Percentiles rank a stretch among this genome's conserved stretches.
These are phyloP conservation scores for Fukomys damarensis DNA, from an alignment of 2,113 vertebrate species.

Conservation along the genomic window DNA sequence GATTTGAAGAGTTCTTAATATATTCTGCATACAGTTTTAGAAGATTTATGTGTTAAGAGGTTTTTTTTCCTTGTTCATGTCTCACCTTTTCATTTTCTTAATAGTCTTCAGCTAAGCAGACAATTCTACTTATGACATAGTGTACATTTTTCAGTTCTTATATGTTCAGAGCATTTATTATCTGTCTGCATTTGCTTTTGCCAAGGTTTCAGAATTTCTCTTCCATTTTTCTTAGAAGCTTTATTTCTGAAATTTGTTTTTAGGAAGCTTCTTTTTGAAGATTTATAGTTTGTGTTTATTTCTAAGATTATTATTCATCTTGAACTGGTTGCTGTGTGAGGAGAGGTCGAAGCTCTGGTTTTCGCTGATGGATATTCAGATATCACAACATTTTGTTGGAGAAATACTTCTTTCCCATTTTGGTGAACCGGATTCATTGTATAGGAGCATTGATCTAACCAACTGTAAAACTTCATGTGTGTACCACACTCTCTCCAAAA, in stretches of 20 bases:
- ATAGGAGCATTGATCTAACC: not conserved
- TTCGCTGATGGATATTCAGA: not conserved
- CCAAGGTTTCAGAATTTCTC: not conserved
- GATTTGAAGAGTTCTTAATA: not conserved
- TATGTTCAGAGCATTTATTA: not conserved
- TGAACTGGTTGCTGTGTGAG: not conserved
- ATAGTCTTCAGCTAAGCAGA: not conserved
- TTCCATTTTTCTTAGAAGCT: not conserved
- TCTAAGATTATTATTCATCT: not conserved
- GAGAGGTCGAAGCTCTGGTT: not conserved
- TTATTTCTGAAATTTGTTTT: not conserved
- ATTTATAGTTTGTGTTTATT: not conserved
- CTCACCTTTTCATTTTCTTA: not conserved
- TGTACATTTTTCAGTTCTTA: not conserved
- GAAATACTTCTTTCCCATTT: constrained; percentile 1
- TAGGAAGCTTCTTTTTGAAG: not conserved
- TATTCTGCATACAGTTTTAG: not conserved
- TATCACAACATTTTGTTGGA: not conserved
- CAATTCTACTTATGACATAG: not conserved
- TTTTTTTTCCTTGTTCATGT: not conserved
- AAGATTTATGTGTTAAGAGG: not conserved
- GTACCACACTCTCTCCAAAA: not conserved
- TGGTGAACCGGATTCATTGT: not conserved
- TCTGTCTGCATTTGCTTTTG: not conserved
- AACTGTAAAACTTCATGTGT: not conserved